Evolutionary conservation across 2,888 invertebrate species (phyloP), one percentile per base, ranked within the genome.

Genomic region (Temnothorax unifasciatus): DNA sequence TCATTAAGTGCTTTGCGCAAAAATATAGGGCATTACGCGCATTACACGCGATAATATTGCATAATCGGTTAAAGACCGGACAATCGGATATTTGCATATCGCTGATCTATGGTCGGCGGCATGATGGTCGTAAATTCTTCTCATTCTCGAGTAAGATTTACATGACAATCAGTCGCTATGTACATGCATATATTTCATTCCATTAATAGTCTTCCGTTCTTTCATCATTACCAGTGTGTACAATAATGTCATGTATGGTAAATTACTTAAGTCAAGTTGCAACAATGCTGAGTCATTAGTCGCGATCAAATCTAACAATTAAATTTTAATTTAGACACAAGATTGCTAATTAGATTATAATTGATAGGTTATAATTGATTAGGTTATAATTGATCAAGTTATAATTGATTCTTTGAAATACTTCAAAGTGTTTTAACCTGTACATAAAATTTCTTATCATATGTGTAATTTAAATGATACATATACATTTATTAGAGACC

Each of bases 21-120:
- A 63, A 76, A 66, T 52, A 3, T 64, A 52, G 38, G 38, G 38
- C 38, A 52, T 76, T 50, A 64, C 50, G 18, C 38, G 64, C 25
- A 18, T 50, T 77, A 38, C 38, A 52, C 25, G 76, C 25, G 38
- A 41, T 77, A 77, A 77, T 77, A 25, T 77, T 77, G 41, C 52
- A 52, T 77, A 77, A 76, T 76, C 68, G 38, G 50, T 76, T 77
- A 77, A 68, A 52, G 52, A 68, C 25, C 68, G 68, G 68, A 77
- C 76, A 68, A 77, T 77, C 52, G 25, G 25, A 38, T 68, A 52
- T 52, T 77, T 77, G 76, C 68, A 68, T 68, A 77, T 68, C 76
- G 25, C 52, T 52, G 76, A 77, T 77, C 76, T 66, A 11, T 13
- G n/a, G 21, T 63, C 38, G 18, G 6, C 47, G 21, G 50, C 25